Evolutionary conservation across 2,888 invertebrate genomes (phyloP).

Genomic region (Hedya salicella): DNA sequence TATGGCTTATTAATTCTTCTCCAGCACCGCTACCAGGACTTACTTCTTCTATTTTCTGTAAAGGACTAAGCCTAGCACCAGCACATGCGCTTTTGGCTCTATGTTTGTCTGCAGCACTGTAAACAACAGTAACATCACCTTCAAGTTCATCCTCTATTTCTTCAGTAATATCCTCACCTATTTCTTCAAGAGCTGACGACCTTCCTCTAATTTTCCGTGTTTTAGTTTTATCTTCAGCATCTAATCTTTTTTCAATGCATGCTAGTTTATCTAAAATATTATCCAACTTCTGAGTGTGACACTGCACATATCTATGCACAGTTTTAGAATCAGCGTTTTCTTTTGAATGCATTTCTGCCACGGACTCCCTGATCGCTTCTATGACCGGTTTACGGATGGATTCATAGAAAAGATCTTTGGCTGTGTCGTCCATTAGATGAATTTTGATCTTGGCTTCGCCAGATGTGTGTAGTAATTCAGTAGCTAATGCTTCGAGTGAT

Average conservation of each 20-base stretch:
- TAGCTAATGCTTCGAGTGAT: conserved; percentile 72
- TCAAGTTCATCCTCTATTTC: conserved; percentile 60
- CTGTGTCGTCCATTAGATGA: conserved; percentile 73
- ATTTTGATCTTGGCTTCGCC: conserved; percentile 70
- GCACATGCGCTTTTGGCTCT: conserved; percentile 48
- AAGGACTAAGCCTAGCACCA: conserved; percentile 43
- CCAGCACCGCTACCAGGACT: conserved; percentile 53
- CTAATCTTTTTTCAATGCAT: conserved; percentile 65
- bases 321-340: conserved; percentile 55
- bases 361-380: conserved; percentile 66
- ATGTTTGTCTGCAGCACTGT: conserved; percentile 53
- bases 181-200: conserved; percentile 65
- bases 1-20: conserved; percentile 53
- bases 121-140: conserved; percentile 59
- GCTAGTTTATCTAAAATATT: conserved; percentile 63
- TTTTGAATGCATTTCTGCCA: conserved; percentile 57
- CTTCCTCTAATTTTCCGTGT: conserved; percentile 49
- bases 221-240: conserved; percentile 46
- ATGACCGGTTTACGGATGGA: conserved; percentile 69
- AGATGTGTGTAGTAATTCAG: conserved; percentile 57
- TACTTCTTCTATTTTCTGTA: conserved; percentile 42
- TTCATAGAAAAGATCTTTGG: conserved; percentile 67
- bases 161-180: conserved; percentile 63
- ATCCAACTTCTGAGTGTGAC: conserved; percentile 64
- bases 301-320: conserved; percentile 58